Percentiles rank a stretch among this genome's conserved stretches.
Conservation (phyloP, 2,113 vertebrate genomes). For the Chaetops frenatus region DNA sequence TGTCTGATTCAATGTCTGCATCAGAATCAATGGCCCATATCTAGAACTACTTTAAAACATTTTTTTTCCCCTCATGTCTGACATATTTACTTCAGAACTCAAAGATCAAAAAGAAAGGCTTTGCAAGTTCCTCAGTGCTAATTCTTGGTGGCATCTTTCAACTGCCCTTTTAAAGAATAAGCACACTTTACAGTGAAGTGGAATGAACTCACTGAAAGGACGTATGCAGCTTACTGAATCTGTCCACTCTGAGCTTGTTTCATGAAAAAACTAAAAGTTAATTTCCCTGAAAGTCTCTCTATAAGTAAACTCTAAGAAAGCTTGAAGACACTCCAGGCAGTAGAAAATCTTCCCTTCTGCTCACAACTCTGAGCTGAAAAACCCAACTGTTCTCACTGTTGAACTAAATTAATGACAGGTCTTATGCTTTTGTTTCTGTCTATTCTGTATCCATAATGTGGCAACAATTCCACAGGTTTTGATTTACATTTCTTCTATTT, state of each 20-base stretch:
- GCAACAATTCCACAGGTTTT: background rate
- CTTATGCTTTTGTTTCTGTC: background rate
- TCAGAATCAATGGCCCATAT: background rate
- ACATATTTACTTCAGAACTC: background rate
- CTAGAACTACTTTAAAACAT: background rate
- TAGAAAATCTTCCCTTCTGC: background rate
- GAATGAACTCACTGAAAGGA: background rate
- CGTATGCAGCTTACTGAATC: background rate
- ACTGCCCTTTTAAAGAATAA: background rate
- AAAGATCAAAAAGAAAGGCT: background rate
- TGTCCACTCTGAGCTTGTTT: background rate
- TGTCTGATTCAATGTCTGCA: background rate
- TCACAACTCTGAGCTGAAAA: background rate
- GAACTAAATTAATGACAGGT: background rate
- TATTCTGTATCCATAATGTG: background rate
- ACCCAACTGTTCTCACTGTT: background rate
- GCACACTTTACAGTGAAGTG: background rate
- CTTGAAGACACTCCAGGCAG: background rate
- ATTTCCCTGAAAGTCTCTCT: background rate
- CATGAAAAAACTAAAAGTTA: background rate
- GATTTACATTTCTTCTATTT: background rate
- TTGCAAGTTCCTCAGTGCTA: background rate
- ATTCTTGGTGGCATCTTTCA: background rate
- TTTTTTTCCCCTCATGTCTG: background rate
- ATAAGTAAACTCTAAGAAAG: background rate